Conservation (phyloP, 2,888 invertebrate species). For the Zygaena filipendulae region DNA sequence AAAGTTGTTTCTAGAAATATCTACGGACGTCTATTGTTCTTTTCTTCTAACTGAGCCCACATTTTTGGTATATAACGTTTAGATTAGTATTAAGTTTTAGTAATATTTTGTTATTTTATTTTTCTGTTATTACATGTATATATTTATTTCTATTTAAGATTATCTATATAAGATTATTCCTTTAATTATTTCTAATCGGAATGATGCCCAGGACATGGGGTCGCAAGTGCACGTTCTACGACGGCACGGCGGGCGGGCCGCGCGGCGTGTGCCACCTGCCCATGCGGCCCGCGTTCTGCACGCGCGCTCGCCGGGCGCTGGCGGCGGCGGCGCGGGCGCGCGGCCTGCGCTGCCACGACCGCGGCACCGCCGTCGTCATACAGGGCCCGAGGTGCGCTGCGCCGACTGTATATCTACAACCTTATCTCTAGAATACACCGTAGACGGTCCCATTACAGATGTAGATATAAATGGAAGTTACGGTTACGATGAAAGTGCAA, state of each 20-base stretch:
- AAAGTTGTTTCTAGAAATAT: no score
- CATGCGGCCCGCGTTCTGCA: slow-evolving; percentile 91
- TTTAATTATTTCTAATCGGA: no score
- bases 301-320: slow-evolving; percentile 75
- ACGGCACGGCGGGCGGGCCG: slow-evolving; percentile 71
- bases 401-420: not conserved
- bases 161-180: no score
- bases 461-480: not conserved
- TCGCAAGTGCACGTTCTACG: slow-evolving; percentile 84
- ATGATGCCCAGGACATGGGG: slow-evolving; percentile 57
- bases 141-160: no score
- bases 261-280: slow-evolving; percentile 92
- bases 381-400: slow-evolving; percentile 48
- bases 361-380: slow-evolving; percentile 54
- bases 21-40: no score
- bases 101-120: no score
- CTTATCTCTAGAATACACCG: not conserved
- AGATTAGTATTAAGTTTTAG: no score
- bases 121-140: no score
- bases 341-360: slow-evolving; percentile 49
- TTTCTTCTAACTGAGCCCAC: no score
- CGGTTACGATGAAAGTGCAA: not conserved
- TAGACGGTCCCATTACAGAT: not conserved
- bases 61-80: no score
- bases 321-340: slow-evolving; percentile 73